Conservation (phyloP, 1,140 invertebrate species). For the Argopecten irradians region DNA sequence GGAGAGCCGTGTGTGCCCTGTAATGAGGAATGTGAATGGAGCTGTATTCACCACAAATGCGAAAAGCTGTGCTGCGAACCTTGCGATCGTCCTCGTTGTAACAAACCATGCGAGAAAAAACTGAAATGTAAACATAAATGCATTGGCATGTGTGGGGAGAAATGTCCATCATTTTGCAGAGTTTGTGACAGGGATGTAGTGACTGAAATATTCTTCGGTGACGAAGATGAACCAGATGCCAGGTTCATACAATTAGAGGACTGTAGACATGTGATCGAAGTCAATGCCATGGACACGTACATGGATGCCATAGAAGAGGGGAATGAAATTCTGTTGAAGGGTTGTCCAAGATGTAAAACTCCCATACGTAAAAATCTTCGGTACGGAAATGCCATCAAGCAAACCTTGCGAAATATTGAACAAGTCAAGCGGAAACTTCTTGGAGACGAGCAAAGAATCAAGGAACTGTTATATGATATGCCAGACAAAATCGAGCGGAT, state of each 20-base stretch:
- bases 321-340: slow-evolving; percentile 78
- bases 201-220: slow-evolving; percentile 79
- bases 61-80: slow-evolving; percentile 80
- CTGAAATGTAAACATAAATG: slow-evolving; percentile 82
- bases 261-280: slow-evolving; percentile 61
- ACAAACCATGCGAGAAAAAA: slow-evolving; percentile 56
- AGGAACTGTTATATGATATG: neutral
- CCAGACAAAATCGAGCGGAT: neutral
- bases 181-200: slow-evolving; percentile 76
- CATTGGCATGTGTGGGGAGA: slow-evolving; percentile 81
- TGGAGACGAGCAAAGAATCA: slow-evolving; percentile 31
- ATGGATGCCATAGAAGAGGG: slow-evolving; percentile 75
- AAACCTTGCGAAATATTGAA: slow-evolving; percentile 55
- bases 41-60: slow-evolving; percentile 80
- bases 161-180: slow-evolving; percentile 75
- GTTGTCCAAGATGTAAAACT: slow-evolving; percentile 83
- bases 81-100: slow-evolving; percentile 76
- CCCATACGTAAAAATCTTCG: slow-evolving; percentile 81
- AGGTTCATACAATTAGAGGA: slow-evolving; percentile 64
- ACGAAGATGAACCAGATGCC: slow-evolving; percentile 72
- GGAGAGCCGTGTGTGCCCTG: slow-evolving; percentile 81
- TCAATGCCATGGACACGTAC: slow-evolving; percentile 73
- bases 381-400: slow-evolving; percentile 81
- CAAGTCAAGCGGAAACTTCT: slow-evolving; percentile 49
- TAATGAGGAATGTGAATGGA: slow-evolving; percentile 77